Evolutionary conservation across 2,888 invertebrate species (phyloP).

Genomic region (Chrysolina americana): DNA sequence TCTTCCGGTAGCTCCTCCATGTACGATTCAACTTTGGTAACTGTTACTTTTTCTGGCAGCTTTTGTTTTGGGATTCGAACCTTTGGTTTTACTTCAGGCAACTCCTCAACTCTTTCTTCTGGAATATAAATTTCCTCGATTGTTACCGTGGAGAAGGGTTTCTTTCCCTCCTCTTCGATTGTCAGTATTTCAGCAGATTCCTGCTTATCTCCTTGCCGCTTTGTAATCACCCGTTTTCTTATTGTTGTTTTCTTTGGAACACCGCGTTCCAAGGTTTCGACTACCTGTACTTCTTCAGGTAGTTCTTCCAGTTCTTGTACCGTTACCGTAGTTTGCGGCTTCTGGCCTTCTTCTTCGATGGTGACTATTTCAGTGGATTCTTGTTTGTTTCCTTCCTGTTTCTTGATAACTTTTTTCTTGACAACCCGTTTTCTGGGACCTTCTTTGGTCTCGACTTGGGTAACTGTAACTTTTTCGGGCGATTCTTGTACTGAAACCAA

Average conservation of each 20-base stretch:
- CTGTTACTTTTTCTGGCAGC: conserved; percentile 41
- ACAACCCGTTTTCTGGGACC: conserved; percentile 53
- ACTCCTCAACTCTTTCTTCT: conserved; percentile 56
- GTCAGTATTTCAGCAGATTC: conserved; percentile 65
- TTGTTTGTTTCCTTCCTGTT: conserved; percentile 61
- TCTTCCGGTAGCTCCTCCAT: conserved; percentile 60
- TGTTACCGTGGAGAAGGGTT: conserved; percentile 63
- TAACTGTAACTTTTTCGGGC: conserved; percentile 51
- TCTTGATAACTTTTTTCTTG: conserved; percentile 54
- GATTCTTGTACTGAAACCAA: conserved; percentile 63
- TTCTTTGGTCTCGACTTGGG: conserved; percentile 44
- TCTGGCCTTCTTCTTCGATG: conserved; percentile 55
- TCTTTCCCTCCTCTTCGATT: conserved; percentile 59
- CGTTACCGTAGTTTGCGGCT: conserved; percentile 59
- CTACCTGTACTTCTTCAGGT: conserved; percentile 56
- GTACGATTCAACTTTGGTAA: conserved; percentile 28
- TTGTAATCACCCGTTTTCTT: conserved; percentile 68
- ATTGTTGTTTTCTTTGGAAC: conserved; percentile 38
- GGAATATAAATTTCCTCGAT: conserved; percentile 62
- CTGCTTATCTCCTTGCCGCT: conserved; percentile 63
- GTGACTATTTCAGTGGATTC: conserved; percentile 62
- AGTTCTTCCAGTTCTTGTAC: conserved; percentile 61
- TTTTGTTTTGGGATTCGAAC: conserved; percentile 57
- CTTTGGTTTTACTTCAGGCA: conserved; percentile 59
- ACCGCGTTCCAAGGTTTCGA: conserved; percentile 55